Evolutionary conservation across 2,113 vertebrate genomes (phyloP).

Genomic region (Hemiprocne comata): DNA sequence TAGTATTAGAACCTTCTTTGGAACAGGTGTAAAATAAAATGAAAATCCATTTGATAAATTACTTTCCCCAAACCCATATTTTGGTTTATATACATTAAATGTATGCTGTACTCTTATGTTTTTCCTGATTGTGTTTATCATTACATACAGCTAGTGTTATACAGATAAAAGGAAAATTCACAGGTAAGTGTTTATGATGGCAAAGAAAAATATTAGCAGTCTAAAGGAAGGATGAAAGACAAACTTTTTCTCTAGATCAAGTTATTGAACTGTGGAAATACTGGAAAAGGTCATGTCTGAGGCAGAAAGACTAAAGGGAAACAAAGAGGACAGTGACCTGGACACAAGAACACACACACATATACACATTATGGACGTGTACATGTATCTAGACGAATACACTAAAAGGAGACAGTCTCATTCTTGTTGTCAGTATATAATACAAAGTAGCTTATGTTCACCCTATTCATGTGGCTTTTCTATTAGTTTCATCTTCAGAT

Average conservation of each 20-base stretch:
- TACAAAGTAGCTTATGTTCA: not conserved
- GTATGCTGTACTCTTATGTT: not conserved
- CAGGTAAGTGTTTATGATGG: not conserved
- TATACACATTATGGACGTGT: not conserved
- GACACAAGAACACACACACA: not conserved
- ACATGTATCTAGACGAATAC: not conserved
- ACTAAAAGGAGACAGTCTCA: not conserved
- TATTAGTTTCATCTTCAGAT: not conserved
- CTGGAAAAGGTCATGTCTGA: not conserved
- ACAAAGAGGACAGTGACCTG: not conserved
- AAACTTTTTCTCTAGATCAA: not conserved
- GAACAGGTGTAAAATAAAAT: not conserved
- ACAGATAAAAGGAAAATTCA: not conserved
- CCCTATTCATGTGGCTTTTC: not conserved
- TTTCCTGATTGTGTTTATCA: not conserved
- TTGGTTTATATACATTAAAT: not conserved
- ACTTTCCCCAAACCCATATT: not conserved
- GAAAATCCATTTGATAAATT: not conserved
- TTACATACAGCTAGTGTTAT: not conserved
- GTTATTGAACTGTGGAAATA: not conserved
- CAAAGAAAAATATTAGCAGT: not conserved
- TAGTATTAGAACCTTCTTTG: not conserved
- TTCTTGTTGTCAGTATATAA: not conserved
- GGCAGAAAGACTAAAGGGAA: not conserved
- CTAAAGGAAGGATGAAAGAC: not conserved